Percentiles rank a stretch among this genome's conserved stretches.
phyloP scores from a whole-genome alignment of 2,797 vertebrate genomes.

The Pangasius krempfi region DNA sequence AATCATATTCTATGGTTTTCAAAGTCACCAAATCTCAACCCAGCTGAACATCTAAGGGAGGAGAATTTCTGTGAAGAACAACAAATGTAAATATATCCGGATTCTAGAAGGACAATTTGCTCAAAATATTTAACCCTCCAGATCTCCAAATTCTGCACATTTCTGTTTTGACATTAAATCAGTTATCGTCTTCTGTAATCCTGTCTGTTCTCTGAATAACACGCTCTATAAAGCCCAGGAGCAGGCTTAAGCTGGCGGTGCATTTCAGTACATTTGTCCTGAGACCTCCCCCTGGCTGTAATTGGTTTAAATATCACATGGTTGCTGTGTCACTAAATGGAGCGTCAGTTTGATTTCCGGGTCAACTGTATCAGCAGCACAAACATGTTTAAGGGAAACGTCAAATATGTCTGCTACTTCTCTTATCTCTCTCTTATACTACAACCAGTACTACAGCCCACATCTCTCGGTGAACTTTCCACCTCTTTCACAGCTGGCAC shows the following conservation, averaged over 20 bases:
- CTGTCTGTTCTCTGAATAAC: neutral
- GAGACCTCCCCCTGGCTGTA: neutral
- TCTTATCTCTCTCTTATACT: neutral
- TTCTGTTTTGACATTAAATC: neutral
- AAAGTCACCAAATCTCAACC: neutral
- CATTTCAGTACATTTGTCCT: neutral
- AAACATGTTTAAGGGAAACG: neutral
- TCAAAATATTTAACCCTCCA: neutral
- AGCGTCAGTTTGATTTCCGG: neutral
- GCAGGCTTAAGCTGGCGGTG: neutral
- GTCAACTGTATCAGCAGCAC: neutral
- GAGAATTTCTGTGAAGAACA: neutral
- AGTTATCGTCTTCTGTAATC: neutral
- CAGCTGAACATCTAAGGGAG: neutral
- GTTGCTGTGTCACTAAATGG: neutral
- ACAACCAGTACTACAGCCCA: neutral
- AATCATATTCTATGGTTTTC: neutral
- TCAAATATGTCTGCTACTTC: neutral
- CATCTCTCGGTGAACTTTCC: neutral
- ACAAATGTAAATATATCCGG: neutral
- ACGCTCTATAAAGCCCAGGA: neutral
- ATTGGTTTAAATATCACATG: neutral
- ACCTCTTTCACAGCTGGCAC: neutral
- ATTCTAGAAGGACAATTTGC: neutral
- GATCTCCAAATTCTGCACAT: neutral